phyloP scores from a whole-genome alignment of 2,797 vertebrate species.

The Poeciliopsis presidionis region DNA sequence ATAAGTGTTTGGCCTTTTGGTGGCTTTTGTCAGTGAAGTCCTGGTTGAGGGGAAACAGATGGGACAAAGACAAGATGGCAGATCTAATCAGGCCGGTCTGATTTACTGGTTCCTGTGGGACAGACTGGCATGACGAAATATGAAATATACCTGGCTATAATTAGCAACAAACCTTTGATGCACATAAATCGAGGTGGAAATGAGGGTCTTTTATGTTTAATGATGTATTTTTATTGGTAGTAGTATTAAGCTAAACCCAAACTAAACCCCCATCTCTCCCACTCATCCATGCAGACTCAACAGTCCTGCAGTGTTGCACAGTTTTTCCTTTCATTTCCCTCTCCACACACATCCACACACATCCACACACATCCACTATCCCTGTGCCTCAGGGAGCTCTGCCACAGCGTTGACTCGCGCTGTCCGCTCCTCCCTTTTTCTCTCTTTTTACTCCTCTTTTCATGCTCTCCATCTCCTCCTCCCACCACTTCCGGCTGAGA shows the following conservation, averaged over 20 bases:
- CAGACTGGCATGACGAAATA: background rate
- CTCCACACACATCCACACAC: slow-evolving; percentile 14
- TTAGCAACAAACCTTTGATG: background rate
- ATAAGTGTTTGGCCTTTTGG: slow-evolving; percentile 36
- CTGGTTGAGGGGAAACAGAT: slow-evolving; percentile 8
- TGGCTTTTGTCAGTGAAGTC: slow-evolving; percentile 8
- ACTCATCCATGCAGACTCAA: slow-evolving; percentile 20
- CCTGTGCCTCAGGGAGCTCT: slow-evolving; percentile 49
- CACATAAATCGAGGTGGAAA: slow-evolving; percentile 8
- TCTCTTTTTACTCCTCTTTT: slow-evolving; percentile 6
- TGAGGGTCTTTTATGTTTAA: background rate
- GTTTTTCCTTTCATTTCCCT: slow-evolving; percentile 10
- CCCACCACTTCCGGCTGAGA: slow-evolving; percentile 43
- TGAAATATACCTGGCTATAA: slow-evolving; percentile 6
- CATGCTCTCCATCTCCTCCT: slow-evolving; percentile 4
- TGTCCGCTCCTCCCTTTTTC: slow-evolving; percentile 14
- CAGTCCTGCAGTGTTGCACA: slow-evolving; percentile 36
- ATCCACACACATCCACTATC: slow-evolving; percentile 11
- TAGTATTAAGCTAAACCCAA: background rate
- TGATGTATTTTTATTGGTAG: background rate
- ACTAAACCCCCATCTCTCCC: slow-evolving; percentile 1
- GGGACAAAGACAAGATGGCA: background rate
- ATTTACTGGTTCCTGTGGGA: slow-evolving; percentile 21
- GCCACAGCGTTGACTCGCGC: slow-evolving; percentile 41
- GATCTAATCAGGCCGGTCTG: slow-evolving; percentile 12